Base-by-base conservation (phyloP, 2,888 invertebrate species). In the Drosophila sordidula region DNA sequence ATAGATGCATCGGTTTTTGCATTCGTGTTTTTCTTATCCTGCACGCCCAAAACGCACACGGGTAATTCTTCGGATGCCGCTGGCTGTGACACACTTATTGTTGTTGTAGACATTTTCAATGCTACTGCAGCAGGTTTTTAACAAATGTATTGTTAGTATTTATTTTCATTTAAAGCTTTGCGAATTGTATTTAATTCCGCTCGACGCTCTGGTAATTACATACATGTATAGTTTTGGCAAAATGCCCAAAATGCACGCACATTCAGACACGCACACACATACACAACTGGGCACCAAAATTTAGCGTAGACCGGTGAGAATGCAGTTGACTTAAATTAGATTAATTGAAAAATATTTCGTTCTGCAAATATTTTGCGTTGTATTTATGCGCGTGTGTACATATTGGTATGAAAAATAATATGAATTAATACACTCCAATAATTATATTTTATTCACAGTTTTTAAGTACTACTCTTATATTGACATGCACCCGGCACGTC, bases 101-200 rank as follows among this genome's bases (percentile, higher is more conserved):
- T 74, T 75, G 80, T 71, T 12, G 34, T 34, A 78, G 84, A 86
- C 79, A 88, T 88, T 82, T 75, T 61, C 45, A 41, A 36, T 26
- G 39, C 50, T 63, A 56, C 57, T 47, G 42, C n/a, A 52, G 51
- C 16, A 41, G 2, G n/a, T 46, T 46, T 51, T 36, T 25, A 34
- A 34, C 34, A 34, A 34, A 34, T 29, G 12, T 12, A 34, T 34
- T 29, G 9, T 38, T 65, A 46, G 51, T 78, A 80, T 78, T 81
- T 78, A 87, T 83, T 81, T 78, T 84, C 45, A 57, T 52, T 57
- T 66, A 70, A 54, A 59, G 57, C 54, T 18, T 58, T 59, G 57
- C 41, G 32, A 64, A 66, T 54, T 68, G 70, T 51, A 65, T 63
- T 70, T 68, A 54, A 69, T 65, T 78, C 67, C 70, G 57, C 50